phyloP scores from a whole-genome alignment of 2,113 vertebrate genomes.

The Ceyx cyanopectus region DNA sequence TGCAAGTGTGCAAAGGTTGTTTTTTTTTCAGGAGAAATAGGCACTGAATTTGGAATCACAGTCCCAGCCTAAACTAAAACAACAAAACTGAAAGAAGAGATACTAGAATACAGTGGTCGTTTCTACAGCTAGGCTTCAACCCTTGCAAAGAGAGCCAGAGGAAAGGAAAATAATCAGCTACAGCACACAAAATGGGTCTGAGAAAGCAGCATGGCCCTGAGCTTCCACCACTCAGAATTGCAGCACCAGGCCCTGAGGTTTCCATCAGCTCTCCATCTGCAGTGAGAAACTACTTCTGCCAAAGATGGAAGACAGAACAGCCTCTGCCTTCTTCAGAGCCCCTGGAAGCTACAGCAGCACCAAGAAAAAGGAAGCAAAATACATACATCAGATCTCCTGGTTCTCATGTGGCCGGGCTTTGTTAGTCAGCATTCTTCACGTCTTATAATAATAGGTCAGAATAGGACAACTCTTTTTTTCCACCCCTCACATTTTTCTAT shows the following conservation, averaged over 20 bases:
- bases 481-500: accelerated
- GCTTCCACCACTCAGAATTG: neutral
- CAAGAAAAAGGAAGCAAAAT: neutral
- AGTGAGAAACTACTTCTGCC: neutral
- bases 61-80: neutral
- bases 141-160: neutral
- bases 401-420: neutral
- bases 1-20: neutral
- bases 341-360: neutral
- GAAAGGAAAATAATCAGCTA: neutral
- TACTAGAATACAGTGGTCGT: neutral
- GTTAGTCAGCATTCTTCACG: neutral
- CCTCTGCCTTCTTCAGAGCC: neutral
- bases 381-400: neutral
- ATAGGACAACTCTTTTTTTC: neutral
- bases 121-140: neutral
- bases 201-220: no score
- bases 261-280: neutral
- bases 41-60: neutral
- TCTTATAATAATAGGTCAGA: neutral
- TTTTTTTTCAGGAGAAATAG: neutral
- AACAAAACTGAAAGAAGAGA: neutral
- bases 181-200: neutral
- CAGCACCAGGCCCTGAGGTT: neutral
- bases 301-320: no score